Evolutionary conservation across 2,888 invertebrate species (phyloP).

Genomic region (Liopterus haemorrhoidalis): DNA sequence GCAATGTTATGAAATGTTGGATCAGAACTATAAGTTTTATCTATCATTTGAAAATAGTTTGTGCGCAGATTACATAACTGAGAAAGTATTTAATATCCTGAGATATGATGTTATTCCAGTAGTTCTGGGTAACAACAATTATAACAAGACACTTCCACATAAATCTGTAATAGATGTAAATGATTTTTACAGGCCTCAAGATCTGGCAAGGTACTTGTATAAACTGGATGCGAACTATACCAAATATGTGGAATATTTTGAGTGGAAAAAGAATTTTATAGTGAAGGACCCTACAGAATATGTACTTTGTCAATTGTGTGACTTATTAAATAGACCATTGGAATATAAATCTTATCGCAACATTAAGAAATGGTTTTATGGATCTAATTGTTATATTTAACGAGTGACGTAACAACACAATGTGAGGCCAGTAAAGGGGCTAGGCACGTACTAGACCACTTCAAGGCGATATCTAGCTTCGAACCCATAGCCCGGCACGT

Average conservation of each 20-base stretch:
- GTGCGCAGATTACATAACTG: constrained; percentile 30
- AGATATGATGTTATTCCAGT: constrained; percentile 26
- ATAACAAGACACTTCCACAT: constrained; percentile 23
- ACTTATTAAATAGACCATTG: too few species aligned
- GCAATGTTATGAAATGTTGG: constrained; percentile 48
- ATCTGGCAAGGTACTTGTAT: constrained; percentile 26
- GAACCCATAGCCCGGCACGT: too few species aligned
- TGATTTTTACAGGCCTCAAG: constrained; percentile 21
- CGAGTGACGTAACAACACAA: too few species aligned
- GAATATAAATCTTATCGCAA: too few species aligned
- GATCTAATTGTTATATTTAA: too few species aligned
- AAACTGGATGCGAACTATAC: constrained; percentile 18
- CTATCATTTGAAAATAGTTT: constrained; percentile 30
- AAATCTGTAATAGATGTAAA: constrained; percentile 26
- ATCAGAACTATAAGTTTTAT: constrained; percentile 35
- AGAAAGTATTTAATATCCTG: constrained; percentile 27
- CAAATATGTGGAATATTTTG: constrained; percentile 28
- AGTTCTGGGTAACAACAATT: constrained; percentile 28
- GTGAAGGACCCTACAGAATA: constrained; percentile 2
- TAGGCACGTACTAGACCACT: too few species aligned
- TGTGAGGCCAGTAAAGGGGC: too few species aligned
- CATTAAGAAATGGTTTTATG: too few species aligned
- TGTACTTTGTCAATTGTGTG: constrained; percentile 9
- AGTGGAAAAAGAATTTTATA: constrained; percentile 27
- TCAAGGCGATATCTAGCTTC: too few species aligned